Conservation (phyloP, 2,888 invertebrate species). For the Choreutis nemorana region DNA sequence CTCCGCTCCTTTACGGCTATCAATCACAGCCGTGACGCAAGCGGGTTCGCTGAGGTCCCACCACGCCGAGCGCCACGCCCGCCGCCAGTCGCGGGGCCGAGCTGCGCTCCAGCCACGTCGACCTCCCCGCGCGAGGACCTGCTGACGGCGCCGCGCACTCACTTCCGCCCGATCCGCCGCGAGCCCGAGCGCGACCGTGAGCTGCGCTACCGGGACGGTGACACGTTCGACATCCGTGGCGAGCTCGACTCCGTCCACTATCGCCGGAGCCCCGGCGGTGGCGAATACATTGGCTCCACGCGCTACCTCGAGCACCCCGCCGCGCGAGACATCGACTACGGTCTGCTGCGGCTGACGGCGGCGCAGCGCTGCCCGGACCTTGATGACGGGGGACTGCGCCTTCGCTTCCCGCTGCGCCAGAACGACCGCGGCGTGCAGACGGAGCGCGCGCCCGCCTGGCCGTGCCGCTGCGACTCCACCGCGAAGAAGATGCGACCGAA, state of each 20-base stretch:
- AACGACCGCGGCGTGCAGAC: conserved; percentile 41
- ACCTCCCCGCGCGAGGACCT: conserved; percentile 73
- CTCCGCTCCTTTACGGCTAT: conserved; percentile 64
- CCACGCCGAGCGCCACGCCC: conserved; percentile 56
- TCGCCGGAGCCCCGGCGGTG: conserved; percentile 72
- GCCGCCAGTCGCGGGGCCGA: conserved; percentile 15
- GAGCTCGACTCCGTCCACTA: conserved; percentile 71
- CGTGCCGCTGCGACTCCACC: conserved; percentile 40
- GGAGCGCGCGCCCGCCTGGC: conserved; percentile 19
- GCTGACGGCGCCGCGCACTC: conserved; percentile 79
- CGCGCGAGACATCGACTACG: conserved; percentile 42
- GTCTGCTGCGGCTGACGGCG: conserved; percentile 35
- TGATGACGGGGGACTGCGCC: conserved; percentile 56
- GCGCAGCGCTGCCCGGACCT: conserved; percentile 40
- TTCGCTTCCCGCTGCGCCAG: conserved; percentile 71
- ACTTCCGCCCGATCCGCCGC: conserved; percentile 82
- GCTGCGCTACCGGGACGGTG: conserved; percentile 70
- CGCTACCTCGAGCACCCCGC: conserved; percentile 61
- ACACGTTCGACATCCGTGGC: conserved; percentile 73
- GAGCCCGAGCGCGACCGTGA: conserved; percentile 34
- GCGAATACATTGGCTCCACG: conserved; percentile 62
- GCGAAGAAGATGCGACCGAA: conserved; percentile 49
- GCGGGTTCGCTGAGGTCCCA: conserved; percentile 69
- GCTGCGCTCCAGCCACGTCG: conserved; percentile 35
- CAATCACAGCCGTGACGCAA: conserved; percentile 69